Base-by-base conservation (phyloP, 2,797 vertebrate species). In the Rousettus madagascariensis region DNA sequence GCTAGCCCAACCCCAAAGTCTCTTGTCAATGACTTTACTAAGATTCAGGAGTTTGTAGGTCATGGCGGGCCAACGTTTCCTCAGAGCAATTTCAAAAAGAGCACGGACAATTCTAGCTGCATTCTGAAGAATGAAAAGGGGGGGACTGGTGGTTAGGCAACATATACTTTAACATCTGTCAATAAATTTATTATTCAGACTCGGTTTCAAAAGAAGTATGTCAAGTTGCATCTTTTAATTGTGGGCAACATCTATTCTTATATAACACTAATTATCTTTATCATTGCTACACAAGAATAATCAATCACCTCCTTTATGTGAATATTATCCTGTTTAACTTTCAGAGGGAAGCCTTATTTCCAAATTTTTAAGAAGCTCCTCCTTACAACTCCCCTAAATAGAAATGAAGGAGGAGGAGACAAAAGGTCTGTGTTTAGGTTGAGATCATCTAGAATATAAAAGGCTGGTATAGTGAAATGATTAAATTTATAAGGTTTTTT, bases 21-120 rank as follows among this genome's bases (percentile, higher is more conserved):
- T 98, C 98, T 99, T 99, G 98, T 99, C 99, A 1, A 99, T 99
- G 97, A 99, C 98, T 98, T 99, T 99, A 97, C 99, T 99, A 91
- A 99, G 99, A 59, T 99, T 99, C 96, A 99, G 99, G 79, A 99
- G 99, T n/a, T 98, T 98, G 95, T 99, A 99, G 38, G 99, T 99
- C 99, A 99, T 99, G 95, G 99, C 97, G 15, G 99, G 99, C 99
- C 99, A 99, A 24, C 99, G 99, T 95, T 99, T 99, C 97, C 99
- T 99, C 96, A 99, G 98, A 92, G 99, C 99, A 82, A 99, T 99
- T 98, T 99, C 99, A 96, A 99, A 99, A 98, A 99, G 98, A 55
- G 99, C 99, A 97, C 99, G 98, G 97, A 99, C 98, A 96, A 99
- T 99, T 78, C 99, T 99, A 98, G 99, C 99, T 12, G 99, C 99